Base-by-base conservation (phyloP, 2,797 vertebrate genomes). In the Crocidura indochinensis region DNA sequence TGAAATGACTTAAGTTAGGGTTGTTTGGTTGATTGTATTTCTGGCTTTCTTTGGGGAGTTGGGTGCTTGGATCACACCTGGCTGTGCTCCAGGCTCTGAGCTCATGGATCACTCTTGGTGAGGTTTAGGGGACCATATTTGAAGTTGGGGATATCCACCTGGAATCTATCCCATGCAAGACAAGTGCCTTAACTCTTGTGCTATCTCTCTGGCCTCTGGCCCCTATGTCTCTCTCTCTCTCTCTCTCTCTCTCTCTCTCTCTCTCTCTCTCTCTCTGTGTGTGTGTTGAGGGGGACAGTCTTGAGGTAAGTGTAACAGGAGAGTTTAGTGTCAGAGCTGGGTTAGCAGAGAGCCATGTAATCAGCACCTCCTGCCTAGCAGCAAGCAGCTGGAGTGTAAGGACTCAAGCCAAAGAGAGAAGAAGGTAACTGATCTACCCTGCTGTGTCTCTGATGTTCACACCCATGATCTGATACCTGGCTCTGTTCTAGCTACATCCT, bases 401-500 rank as follows among this genome's bases (percentile, higher is more conserved):
- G 20, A 78, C 29, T 20, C 68, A 44, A 46, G 44, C 53, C 19
- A 38, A 76, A 75, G 27, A 6, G 24, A 87, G 72, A 67, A n/a
- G 20, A 2, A n/a, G 22, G 85, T 83, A 92, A 94, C 64, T 1
- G 84, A 94, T 93, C 95, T 65, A 68, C 68, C 29, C 31, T 0
- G 14, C 6, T 10, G 1, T 44, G 47, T n/a, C 79, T 92, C 51
- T 38, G 72, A 38, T 71, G 22, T 51, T 47, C 46, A 77, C 46
- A n/a, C 56, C 31, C 11, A 89, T 90, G 77, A 93, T 31, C 78
- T 11, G 92, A 96, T 44, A 91, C 94, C 79, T 90, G 77, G 20
- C 44, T 76, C 38, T 27, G 44, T 90, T 22, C 79, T 31, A 0
- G 15, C 65, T 62, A 92, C 27, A 29, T 84, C 46, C 77, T 90